Evolutionary conservation across 1,140 invertebrate genomes (phyloP).

Genomic region (Dendrolimus punctatus): DNA sequence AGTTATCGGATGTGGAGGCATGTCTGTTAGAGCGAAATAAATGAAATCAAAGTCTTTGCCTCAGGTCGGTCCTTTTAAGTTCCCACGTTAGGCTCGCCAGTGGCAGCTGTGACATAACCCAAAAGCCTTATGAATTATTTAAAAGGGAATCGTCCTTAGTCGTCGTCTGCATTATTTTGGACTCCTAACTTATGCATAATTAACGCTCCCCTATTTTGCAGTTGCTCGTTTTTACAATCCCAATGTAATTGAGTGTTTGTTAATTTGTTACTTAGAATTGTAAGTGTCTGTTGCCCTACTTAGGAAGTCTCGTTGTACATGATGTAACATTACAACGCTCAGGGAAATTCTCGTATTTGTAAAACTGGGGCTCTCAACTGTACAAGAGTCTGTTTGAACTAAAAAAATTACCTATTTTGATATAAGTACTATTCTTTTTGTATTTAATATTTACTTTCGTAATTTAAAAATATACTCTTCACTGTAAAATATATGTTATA

Average conservation of each 20-base stretch:
- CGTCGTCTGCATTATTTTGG: constrained; percentile 45
- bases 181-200: constrained; percentile 33
- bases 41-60: constrained; percentile 26
- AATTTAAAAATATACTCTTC: too few species aligned
- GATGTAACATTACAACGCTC: too few species aligned
- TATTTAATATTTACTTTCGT: too few species aligned
- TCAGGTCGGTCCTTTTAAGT: constrained; percentile 14
- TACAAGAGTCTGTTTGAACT: too few species aligned
- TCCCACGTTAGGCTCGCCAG: constrained; percentile 11
- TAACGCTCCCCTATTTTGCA: constrained; percentile 22
- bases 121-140: constrained; percentile 44
- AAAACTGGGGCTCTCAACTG: too few species aligned
- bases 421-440: too few species aligned
- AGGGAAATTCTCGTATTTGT: too few species aligned
- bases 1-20: constrained; percentile 13
- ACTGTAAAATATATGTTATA: too few species aligned
- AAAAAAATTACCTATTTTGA: too few species aligned
- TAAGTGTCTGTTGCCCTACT: not conserved
- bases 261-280: constrained; percentile 6
- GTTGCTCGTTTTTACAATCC: constrained; percentile 1
- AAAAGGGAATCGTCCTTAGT: constrained; percentile 27
- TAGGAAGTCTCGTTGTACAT: too few species aligned
- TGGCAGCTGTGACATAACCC: constrained; percentile 27
- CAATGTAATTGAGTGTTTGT: constrained; percentile 14
- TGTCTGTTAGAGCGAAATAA: constrained; percentile 12